phyloP scores from a whole-genome alignment of 92 coral and sea anemone genomes.

The Galaxea fascicularis region DNA sequence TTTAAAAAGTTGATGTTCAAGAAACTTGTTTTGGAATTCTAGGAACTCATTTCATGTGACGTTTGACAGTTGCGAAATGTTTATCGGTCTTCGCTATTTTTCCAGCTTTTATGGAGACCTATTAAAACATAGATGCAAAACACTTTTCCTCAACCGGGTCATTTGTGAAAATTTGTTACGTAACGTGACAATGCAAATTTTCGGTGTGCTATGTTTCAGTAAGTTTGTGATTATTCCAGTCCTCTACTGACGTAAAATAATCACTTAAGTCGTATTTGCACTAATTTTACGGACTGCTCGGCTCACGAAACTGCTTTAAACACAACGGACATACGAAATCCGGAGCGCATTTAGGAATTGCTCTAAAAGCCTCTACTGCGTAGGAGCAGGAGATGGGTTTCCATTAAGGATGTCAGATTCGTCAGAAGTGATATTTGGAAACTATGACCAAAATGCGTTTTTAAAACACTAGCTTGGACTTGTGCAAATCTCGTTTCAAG shows the following conservation, averaged over 20 bases:
- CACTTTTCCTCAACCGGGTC: neutral
- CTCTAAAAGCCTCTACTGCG: neutral
- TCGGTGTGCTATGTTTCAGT: neutral
- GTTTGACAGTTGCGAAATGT: neutral
- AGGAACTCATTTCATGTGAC: neutral
- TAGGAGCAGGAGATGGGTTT: neutral
- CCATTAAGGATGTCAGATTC: neutral
- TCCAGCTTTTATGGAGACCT: neutral
- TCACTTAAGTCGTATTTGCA: constrained; percentile 29
- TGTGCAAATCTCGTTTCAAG: constrained; percentile 15
- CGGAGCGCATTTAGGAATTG: neutral
- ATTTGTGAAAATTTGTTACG: neutral
- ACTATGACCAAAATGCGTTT: neutral
- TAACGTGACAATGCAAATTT: constrained; percentile 46
- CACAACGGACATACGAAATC: neutral
- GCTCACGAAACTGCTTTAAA: constrained; percentile 10
- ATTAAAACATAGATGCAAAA: no score
- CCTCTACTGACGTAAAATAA: constrained; percentile 12
- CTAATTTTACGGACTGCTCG: neutral
- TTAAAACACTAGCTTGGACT: neutral
- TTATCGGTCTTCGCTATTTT: neutral
- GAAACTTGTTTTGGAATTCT: neutral
- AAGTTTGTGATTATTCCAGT: neutral
- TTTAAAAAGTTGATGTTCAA: neutral
- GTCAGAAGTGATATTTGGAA: neutral